phyloP scores from a whole-genome alignment of 2,113 vertebrate genomes.

The Muntiacus reevesi region DNA sequence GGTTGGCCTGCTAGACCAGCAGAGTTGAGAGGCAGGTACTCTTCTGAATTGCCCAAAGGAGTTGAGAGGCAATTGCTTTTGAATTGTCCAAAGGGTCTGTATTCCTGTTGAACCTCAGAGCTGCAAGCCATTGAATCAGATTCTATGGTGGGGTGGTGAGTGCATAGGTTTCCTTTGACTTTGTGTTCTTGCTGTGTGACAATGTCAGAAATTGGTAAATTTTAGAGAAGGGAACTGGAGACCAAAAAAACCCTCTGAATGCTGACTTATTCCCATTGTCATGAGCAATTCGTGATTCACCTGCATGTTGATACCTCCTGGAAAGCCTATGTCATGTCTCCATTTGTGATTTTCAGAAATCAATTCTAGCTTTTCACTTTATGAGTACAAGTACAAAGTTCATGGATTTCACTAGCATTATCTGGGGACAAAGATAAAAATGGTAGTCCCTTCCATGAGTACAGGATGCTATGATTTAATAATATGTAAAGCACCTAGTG shows the following conservation, averaged over 20 bases:
- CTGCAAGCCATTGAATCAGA: constrained; percentile 28
- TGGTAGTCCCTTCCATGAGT: neutral
- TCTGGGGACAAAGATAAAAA: neutral
- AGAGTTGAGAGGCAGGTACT: constrained; percentile 15
- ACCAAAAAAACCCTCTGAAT: neutral
- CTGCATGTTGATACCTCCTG: constrained; percentile 35
- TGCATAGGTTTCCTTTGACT: constrained; percentile 51
- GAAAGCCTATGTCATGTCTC: constrained; percentile 47
- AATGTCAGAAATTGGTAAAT: constrained; percentile 58
- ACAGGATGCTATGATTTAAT: neutral
- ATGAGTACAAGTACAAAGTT: neutral
- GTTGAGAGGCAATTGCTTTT: constrained; percentile 1
- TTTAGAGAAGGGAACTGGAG: constrained; percentile 47
- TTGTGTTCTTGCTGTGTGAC: constrained; percentile 38
- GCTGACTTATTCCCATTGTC: constrained; percentile 58
- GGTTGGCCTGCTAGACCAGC: neutral
- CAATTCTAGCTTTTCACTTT: neutral
- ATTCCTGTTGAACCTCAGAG: constrained; percentile 44
- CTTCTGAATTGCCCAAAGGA: neutral
- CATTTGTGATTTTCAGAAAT: constrained; percentile 45
- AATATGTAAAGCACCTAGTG: neutral
- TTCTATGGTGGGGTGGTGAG: neutral
- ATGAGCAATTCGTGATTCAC: constrained; percentile 59
- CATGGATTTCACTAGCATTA: neutral
- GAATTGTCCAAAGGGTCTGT: constrained; percentile 13